Base-by-base conservation (phyloP, 2,797 vertebrate species). In the Astyanax mexicanus region DNA sequence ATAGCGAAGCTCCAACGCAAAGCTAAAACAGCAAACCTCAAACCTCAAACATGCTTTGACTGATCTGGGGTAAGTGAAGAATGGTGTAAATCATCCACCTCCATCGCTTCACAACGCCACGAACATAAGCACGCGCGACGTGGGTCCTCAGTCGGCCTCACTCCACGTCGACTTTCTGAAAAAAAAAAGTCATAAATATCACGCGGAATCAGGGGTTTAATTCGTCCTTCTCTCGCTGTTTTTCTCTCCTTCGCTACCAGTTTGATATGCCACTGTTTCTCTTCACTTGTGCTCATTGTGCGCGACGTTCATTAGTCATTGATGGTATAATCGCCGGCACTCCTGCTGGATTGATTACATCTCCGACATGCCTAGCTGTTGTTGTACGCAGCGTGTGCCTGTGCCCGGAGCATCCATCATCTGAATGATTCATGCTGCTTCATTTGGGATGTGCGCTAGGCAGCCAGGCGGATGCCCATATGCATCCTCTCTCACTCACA, bases 271-370 rank as follows among this genome's bases (percentile, higher is more conserved):
- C 40, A 25, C 66, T 40, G 38, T 61, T 55, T 25, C 45, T 45
- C 52, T 52, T 52, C n/a, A 72, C 4, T 52, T 65, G n/a, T 25
- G 32, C 21, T 65, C 58, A 38, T 38, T 32, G 70, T 67, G 38
- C 37, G 42, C 27, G 15, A 61, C 69, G 42, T 79, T 81, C 76
- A 77, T 81, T 81, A 78, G 72, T 71, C 65, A 37, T 40, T 67
- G 60, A 68, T 71, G 72, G 58, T 32, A 72, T 70, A 75, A 80
- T 79, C 54, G 19, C 55, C n/a, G 0, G 70, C 35, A n/a, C 64
- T 80, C 60, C 72, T 74, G 64, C 77, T 25, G 57, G 75, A 80
- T 72, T 72, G 70, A 82, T 82, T 77, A 74, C 73, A 80, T 75
- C 74, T 81, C 61, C 64, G 45, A 55, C 57, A 32, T 44, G 58